Evolutionary conservation across 2,888 invertebrate genomes (phyloP).

Genomic region (Lingula anatina): DNA sequence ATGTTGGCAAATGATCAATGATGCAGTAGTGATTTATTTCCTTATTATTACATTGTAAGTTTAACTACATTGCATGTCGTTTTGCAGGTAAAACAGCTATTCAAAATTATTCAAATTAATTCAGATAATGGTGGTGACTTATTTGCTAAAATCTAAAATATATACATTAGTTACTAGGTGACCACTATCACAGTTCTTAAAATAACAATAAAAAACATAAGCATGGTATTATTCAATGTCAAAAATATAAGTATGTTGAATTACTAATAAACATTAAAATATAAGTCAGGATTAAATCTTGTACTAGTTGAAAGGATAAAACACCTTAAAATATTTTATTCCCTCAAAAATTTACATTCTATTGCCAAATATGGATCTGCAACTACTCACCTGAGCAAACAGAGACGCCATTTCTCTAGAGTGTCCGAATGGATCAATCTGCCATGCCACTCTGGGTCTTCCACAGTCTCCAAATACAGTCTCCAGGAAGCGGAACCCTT

Average conservation of each 20-base stretch:
- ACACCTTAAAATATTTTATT: background rate
- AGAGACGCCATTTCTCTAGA: conserved; percentile 77
- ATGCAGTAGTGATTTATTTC: no score
- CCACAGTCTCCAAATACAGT: conserved; percentile 60
- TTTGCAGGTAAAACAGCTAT: no score
- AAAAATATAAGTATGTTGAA: background rate
- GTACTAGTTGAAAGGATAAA: background rate
- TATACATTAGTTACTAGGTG: no score
- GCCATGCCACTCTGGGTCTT: conserved; percentile 73
- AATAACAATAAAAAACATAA: no score
- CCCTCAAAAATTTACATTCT: background rate
- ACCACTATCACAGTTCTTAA: no score
- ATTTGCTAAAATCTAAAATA: no score
- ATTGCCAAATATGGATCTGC: background rate
- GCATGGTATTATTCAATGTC: no score
- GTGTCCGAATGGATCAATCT: conserved; percentile 84
- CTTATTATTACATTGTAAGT: no score
- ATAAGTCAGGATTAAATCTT: background rate
- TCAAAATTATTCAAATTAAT: no score
- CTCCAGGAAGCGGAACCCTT: conserved; percentile 55
- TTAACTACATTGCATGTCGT: no score
- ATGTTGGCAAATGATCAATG: no score
- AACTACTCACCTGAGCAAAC: conserved; percentile 52
- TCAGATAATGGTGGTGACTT: no score
- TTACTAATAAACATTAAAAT: background rate